A percentile compares a stretch with the other conserved stretches of the same genome.
Conservation (phyloP, 1,140 invertebrate genomes). For the Leptoteleia sp. region DNA sequence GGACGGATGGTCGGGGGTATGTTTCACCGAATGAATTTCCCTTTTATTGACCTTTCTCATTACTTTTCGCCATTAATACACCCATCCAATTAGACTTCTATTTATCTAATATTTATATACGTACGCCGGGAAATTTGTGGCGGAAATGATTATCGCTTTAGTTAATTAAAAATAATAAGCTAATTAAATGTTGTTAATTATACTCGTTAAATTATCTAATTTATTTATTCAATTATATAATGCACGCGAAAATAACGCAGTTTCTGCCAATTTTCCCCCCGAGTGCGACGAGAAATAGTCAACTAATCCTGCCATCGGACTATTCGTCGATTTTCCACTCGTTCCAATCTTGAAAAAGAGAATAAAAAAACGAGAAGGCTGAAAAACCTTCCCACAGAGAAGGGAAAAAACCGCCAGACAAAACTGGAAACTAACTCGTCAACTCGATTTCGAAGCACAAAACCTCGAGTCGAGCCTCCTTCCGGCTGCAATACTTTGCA, state of each 20-base stretch:
- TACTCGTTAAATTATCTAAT: neutral
- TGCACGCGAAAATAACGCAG: neutral
- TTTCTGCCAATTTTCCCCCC: too few species aligned
- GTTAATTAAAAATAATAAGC: too few species aligned
- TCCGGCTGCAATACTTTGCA: conserved; percentile 43
- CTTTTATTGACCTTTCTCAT: too few species aligned
- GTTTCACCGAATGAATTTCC: conserved; percentile 13
- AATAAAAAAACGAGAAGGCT: conserved; percentile 1
- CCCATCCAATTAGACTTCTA: too few species aligned
- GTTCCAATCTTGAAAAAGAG: conserved; percentile 9
- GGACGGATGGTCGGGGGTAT: conserved; percentile 55
- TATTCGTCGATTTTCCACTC: conserved; percentile 3
- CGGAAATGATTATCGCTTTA: too few species aligned
- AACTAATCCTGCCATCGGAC: conserved; percentile 16
- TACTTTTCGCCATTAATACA: too few species aligned
- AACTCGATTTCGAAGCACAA: conserved; percentile 31
- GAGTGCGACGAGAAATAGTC: too few species aligned
- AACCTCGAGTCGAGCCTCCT: conserved; percentile 37
- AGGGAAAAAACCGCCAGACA: conserved; percentile 26
- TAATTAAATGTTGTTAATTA: too few species aligned
- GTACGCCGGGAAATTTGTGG: neutral
- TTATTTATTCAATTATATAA: neutral
- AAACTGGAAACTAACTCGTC: conserved; percentile 47
- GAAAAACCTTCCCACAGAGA: conserved; percentile 8
- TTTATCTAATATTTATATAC: neutral